phyloP scores from a whole-genome alignment of 2,113 vertebrate species.

The Anser cygnoides region DNA sequence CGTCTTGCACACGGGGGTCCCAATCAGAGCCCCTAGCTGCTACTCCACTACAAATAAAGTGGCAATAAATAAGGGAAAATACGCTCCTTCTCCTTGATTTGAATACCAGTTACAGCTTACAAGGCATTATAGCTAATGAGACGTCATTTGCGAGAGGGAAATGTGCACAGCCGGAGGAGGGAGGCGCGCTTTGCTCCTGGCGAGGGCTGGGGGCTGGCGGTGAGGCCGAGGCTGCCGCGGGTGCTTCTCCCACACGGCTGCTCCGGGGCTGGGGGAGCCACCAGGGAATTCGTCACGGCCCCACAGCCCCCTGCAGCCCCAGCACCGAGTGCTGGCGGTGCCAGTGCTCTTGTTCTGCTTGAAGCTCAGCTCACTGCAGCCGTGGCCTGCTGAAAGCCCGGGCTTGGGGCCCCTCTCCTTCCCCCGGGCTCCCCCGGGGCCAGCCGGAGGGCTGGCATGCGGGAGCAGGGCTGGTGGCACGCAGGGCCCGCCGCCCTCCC shows the following conservation, averaged over 20 bases:
- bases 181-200: neutral
- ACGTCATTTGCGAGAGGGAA: neutral
- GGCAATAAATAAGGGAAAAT: slow-evolving; percentile 44
- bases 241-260: no score
- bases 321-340: neutral
- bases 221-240: neutral
- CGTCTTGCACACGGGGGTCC: slow-evolving; percentile 27
- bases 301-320: neutral
- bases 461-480: neutral
- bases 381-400: neutral
- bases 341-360: neutral
- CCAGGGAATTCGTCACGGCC: neutral
- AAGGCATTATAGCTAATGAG: slow-evolving; percentile 10
- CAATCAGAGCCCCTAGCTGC: slow-evolving; percentile 39
- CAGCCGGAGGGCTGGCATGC: neutral
- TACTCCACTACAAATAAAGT: slow-evolving; percentile 33
- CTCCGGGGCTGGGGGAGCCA: neutral
- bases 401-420: no score
- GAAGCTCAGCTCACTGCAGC: neutral
- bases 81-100: neutral
- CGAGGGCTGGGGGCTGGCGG: rapidly evolving
- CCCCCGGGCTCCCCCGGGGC: rapidly evolving
- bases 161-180: neutral
- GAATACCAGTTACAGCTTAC: slow-evolving; percentile 24
- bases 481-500: rapidly evolving